Evolutionary conservation across 2,797 vertebrate species (phyloP).

Genomic region (Phaenicophaeus curvirostris): DNA sequence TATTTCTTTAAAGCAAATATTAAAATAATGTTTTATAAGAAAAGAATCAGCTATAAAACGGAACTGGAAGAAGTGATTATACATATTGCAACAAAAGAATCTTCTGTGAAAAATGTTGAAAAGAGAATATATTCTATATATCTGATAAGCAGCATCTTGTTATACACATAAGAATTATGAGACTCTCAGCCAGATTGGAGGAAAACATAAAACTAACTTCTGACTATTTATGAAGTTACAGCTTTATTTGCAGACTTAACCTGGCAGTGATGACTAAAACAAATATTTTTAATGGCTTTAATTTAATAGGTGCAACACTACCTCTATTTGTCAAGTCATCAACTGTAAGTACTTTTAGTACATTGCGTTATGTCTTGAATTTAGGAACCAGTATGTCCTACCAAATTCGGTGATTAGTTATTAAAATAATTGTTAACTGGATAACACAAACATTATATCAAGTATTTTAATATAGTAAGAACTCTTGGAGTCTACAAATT

Average conservation of each 20-base stretch:
- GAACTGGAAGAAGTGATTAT: neutral
- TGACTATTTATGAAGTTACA: neutral
- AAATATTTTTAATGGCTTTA: neutral
- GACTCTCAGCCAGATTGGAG: neutral
- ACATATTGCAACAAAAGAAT: neutral
- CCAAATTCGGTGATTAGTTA: neutral
- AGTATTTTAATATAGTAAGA: neutral
- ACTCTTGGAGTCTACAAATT: neutral
- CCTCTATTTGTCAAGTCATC: neutral
- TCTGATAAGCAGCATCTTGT: neutral
- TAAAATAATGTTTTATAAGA: neutral
- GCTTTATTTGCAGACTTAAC: neutral
- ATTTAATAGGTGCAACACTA: neutral
- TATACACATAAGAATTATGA: neutral
- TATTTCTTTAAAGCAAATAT: constrained; percentile 6
- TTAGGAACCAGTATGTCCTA: neutral
- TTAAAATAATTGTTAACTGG: neutral
- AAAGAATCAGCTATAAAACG: neutral
- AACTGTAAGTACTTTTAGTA: neutral
- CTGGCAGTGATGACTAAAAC: neutral
- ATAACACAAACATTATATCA: neutral
- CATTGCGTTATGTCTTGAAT: neutral
- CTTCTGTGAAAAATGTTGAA: neutral
- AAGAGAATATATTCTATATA: neutral
- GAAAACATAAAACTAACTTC: neutral